Conservation (phyloP, 2,113 vertebrate species). For the Lagenorhynchus albirostris region DNA sequence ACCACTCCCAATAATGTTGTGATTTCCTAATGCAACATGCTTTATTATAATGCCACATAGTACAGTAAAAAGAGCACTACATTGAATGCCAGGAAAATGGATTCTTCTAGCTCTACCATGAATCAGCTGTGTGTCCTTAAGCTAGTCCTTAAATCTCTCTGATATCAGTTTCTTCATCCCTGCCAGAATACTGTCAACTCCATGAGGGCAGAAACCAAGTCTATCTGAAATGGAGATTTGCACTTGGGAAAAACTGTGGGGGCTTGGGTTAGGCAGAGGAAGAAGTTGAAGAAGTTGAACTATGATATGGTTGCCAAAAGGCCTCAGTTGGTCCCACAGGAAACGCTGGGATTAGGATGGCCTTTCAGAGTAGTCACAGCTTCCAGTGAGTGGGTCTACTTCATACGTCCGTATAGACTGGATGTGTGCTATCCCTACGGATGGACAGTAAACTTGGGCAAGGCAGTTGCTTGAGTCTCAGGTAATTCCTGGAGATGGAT, state of each 20-base stretch:
- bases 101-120: neutral
- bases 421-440: neutral
- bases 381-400: neutral
- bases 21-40: neutral
- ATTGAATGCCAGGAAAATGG: neutral
- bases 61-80: neutral
- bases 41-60: neutral
- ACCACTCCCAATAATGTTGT: neutral
- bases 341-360: neutral
- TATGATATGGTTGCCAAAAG: neutral
- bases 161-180: neutral
- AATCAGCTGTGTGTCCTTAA: neutral
- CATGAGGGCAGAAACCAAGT: neutral
- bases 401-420: neutral
- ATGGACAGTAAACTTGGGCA: neutral
- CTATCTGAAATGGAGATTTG: neutral
- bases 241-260: neutral
- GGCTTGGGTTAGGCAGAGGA: neutral
- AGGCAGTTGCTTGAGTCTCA: neutral
- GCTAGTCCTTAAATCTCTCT: neutral
- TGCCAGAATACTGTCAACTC: neutral
- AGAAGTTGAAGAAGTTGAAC: neutral
- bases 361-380: neutral
- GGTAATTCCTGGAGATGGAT: too few species aligned
- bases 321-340: neutral